Conservation (phyloP, 2,888 invertebrate species). For the Sarcophaga carnaria region DNA sequence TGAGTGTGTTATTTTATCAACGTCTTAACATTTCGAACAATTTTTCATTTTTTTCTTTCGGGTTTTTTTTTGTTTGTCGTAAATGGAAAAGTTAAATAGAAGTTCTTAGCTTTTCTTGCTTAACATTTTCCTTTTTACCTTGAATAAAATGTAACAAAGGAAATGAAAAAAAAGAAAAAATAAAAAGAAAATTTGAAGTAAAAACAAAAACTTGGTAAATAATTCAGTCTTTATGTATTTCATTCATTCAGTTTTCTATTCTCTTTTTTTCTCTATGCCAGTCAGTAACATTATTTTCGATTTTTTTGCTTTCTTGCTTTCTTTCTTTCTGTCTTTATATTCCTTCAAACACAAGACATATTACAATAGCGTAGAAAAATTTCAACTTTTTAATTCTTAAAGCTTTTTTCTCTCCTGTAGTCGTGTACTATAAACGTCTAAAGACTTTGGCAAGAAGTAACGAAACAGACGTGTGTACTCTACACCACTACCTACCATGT, state of each 20-base stretch:
- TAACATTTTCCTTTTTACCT: conserved; percentile 50
- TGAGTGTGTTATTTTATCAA: conserved; percentile 26
- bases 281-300: conserved; percentile 39
- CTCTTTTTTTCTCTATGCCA: not conserved
- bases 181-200: not conserved
- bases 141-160: conserved; percentile 32
- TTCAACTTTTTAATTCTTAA: conserved; percentile 56
- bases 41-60: no score
- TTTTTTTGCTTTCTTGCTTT: conserved; percentile 20
- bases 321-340: not conserved
- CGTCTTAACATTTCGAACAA: conserved; percentile 38
- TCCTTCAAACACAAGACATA: conserved; percentile 16
- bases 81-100: conserved; percentile 61
- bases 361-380: not conserved
- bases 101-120: conserved; percentile 34
- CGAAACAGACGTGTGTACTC: not conserved
- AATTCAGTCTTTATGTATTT: conserved; percentile 51
- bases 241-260: not conserved
- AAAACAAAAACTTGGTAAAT: conserved; percentile 46
- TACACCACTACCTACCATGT: no score
- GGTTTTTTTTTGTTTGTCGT: conserved; percentile 25
- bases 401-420: conserved; percentile 32
- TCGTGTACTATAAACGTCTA: not conserved
- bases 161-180: conserved; percentile 4
- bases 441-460: not conserved